A percentile compares a stretch with the other conserved stretches of the same genome.
These are phyloP conservation scores for Rhegmatorhina hoffmannsi DNA, from an alignment of 2,113 vertebrate species.

Conservation along the genomic window DNA sequence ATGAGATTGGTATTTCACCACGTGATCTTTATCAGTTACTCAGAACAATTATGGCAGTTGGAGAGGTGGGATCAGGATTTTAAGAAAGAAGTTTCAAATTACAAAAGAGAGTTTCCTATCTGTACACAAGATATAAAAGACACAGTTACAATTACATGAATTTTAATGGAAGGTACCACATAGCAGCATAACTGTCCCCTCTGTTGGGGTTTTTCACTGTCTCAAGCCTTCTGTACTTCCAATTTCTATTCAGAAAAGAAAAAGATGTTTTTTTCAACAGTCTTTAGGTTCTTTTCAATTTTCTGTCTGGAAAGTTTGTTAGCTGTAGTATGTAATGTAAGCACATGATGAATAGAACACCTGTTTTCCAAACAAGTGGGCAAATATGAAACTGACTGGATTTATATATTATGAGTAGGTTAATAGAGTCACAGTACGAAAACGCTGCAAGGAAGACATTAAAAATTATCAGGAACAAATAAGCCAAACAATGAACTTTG, in stretches of 20 bases:
- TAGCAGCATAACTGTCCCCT: not conserved
- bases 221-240: not conserved
- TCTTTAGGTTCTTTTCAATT: not conserved
- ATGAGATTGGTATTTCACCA: conserved; percentile 19
- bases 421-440: not conserved
- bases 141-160: not conserved
- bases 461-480: not conserved
- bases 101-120: conserved; percentile 1
- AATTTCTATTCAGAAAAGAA: not conserved
- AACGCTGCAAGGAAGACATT: not conserved
- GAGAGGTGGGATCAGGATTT: not conserved
- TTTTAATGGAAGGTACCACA: not conserved
- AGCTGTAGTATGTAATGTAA: not conserved
- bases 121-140: not conserved
- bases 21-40: conserved; percentile 1
- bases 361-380: not conserved
- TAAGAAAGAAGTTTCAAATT: conserved; percentile 31
- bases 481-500: not conserved
- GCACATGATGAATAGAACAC: not conserved
- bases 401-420: too few species aligned
- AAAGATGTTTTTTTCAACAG: not conserved
- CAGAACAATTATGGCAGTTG: not conserved
- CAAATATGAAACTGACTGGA: not conserved
- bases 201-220: not conserved
- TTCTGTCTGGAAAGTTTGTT: not conserved